Conservation (phyloP, 1,140 invertebrate species). For the Propsilocerus akamusi region DNA sequence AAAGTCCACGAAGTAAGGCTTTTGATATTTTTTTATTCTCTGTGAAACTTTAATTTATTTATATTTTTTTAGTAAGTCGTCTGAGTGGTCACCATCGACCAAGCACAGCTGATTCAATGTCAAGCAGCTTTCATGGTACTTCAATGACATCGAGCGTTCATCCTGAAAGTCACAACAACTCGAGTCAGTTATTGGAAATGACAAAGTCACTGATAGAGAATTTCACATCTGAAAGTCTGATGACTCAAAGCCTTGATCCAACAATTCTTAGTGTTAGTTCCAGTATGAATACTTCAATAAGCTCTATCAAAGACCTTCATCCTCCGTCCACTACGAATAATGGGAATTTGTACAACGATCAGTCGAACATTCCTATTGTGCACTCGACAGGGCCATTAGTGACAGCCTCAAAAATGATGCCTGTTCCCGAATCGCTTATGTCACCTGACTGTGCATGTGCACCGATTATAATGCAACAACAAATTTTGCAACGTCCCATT, state of each 20-base stretch:
- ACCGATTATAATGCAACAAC: constrained; percentile 19
- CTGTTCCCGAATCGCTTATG: constrained; percentile 68
- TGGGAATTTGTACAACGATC: constrained; percentile 4
- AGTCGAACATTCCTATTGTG: neutral
- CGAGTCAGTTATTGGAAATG: constrained; percentile 20
- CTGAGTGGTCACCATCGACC: constrained; percentile 22
- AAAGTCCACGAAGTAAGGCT: constrained; percentile 19
- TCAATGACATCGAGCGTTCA: constrained; percentile 6
- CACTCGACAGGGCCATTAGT: constrained; percentile 34
- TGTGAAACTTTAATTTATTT: neutral
- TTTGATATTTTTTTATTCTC: neutral
- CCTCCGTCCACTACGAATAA: neutral
- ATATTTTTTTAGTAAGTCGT: constrained; percentile 23
- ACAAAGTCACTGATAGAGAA: constrained; percentile 23
- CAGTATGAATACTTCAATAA: constrained; percentile 7
- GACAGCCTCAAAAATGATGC: constrained; percentile 65
- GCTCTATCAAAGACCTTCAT: neutral
- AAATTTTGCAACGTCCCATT: neutral
- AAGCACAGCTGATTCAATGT: constrained; percentile 37
- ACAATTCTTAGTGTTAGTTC: constrained; percentile 18
- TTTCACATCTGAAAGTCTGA: constrained; percentile 28
- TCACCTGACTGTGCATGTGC: constrained; percentile 58
- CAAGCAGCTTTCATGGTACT: constrained; percentile 40
- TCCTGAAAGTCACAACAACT: constrained; percentile 17
- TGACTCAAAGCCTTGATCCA: constrained; percentile 42